Evolutionary conservation across 2,888 invertebrate genomes (phyloP).

Genomic region (Caenorhabditis sp.): DNA sequence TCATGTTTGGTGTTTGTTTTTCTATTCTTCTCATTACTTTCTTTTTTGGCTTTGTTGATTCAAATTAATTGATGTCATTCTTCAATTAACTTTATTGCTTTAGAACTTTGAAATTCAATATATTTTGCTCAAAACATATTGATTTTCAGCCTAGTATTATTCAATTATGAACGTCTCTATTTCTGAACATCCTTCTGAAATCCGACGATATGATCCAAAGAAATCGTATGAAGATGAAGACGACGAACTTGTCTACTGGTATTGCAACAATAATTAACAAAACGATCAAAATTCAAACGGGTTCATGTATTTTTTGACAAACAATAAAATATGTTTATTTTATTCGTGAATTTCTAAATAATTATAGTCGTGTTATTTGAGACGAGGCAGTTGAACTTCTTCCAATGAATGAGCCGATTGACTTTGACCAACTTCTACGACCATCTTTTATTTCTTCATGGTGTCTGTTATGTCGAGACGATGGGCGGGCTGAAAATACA

Average conservation of each 20-base stretch:
- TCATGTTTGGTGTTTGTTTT: background rate
- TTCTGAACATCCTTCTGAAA: background rate
- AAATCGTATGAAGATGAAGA: conserved; percentile 32
- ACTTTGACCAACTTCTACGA: conserved; percentile 37
- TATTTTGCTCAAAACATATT: background rate
- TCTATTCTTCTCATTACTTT: background rate
- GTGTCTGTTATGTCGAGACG: conserved; percentile 17
- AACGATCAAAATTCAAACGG: background rate
- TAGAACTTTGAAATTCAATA: background rate
- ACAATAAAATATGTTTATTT: background rate
- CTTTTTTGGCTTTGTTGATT: background rate
- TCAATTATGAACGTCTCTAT: background rate
- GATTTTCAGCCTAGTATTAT: background rate
- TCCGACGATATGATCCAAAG: conserved; percentile 33
- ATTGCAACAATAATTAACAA: conserved; percentile 17
- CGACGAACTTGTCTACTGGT: conserved; percentile 39
- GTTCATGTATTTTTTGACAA: background rate
- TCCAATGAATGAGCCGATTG: conserved; percentile 34
- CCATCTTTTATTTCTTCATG: conserved; percentile 33
- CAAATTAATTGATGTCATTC: background rate
- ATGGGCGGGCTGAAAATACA: conserved; percentile 16
- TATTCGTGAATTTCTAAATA: background rate
- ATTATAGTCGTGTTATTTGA: conserved; percentile 34
- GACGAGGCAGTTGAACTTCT: conserved; percentile 18
- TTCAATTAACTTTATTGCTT: background rate